A percentile compares a stretch with the other conserved stretches of the same genome.
Evolutionary conservation across 2,113 vertebrate species (phyloP).

Genomic region (Platycercus adscitus): DNA sequence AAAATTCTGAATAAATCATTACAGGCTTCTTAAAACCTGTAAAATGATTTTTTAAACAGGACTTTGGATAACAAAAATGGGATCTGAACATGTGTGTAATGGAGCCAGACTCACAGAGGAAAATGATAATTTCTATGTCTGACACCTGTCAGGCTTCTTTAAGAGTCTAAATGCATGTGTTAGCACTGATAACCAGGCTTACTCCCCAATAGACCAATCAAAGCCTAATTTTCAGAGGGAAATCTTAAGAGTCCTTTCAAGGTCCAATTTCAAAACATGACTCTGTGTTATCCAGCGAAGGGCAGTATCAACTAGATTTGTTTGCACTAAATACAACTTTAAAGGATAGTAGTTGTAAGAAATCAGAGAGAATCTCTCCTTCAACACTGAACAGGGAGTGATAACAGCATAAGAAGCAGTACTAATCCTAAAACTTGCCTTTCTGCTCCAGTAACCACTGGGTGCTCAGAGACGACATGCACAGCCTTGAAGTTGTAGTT

Average conservation of each 20-base stretch:
- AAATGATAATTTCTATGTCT: constrained; percentile 23
- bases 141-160: constrained; percentile 11
- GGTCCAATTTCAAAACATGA: background rate
- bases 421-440: background rate
- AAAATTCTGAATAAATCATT: constrained; percentile 25
- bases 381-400: background rate
- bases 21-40: constrained; percentile 8
- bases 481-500: background rate
- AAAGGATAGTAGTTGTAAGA: background rate
- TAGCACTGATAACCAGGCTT: constrained; percentile 13
- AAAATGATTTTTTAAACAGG: constrained; percentile 35
- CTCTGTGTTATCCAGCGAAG: background rate
- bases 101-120: background rate
- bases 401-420: background rate
- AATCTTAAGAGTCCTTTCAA: background rate
- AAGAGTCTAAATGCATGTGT: background rate
- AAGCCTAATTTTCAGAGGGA: background rate
- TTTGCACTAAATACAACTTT: background rate
- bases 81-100: constrained; percentile 8
- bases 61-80: constrained; percentile 4
- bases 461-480: background rate
- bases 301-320: background rate
- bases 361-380: background rate
- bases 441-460: background rate
- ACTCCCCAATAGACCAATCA: background rate